A percentile compares a stretch with the other conserved stretches of the same genome.
Evolutionary conservation across 92 coral and sea anemone genomes (phyloP).

Genomic region (Pocillopora meandrina): DNA sequence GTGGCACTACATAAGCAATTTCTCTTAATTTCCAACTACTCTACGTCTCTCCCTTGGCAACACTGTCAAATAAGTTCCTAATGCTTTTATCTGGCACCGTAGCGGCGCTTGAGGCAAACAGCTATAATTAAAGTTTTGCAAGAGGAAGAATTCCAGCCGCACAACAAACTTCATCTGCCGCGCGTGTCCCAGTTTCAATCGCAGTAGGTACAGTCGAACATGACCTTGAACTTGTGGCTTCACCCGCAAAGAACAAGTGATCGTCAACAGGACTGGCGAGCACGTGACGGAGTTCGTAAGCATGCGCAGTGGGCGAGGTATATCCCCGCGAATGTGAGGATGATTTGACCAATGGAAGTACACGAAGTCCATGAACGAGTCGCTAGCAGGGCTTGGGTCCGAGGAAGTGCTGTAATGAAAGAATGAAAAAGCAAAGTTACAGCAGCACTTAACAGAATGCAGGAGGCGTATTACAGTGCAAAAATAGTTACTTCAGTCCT

Average conservation of each 20-base stretch:
- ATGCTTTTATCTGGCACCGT: not conserved
- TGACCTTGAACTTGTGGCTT: slow-evolving; percentile 70
- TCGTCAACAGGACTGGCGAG: slow-evolving; percentile 80
- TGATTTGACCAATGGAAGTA: slow-evolving; percentile 88
- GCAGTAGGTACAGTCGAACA: slow-evolving; percentile 82
- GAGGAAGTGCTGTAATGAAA: slow-evolving; percentile 47
- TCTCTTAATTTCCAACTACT: not conserved
- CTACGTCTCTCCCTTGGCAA: not conserved
- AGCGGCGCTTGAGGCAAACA: not conserved
- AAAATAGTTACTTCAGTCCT: too few species aligned
- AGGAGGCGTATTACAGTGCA: too few species aligned
- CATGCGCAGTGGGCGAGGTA: slow-evolving; percentile 81
- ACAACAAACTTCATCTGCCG: slow-evolving; percentile 69
- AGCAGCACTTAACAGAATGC: too few species aligned
- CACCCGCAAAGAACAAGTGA: slow-evolving; percentile 90
- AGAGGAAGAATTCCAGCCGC: slow-evolving; percentile 34
- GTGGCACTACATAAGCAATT: not conserved
- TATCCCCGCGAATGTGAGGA: slow-evolving; percentile 93
- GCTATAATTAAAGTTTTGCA: slow-evolving; percentile 11
- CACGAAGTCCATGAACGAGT: slow-evolving; percentile 56
- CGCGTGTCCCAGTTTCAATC: slow-evolving; percentile 82
- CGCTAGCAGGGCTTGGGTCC: slow-evolving; percentile 63
- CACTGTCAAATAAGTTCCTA: not conserved
- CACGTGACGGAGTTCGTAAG: slow-evolving; percentile 76
- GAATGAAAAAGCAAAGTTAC: not conserved